A percentile compares a stretch with the other conserved stretches of the same genome.
phyloP scores from a whole-genome alignment of 2,113 vertebrate genomes.

The Ciconia stormi region DNA sequence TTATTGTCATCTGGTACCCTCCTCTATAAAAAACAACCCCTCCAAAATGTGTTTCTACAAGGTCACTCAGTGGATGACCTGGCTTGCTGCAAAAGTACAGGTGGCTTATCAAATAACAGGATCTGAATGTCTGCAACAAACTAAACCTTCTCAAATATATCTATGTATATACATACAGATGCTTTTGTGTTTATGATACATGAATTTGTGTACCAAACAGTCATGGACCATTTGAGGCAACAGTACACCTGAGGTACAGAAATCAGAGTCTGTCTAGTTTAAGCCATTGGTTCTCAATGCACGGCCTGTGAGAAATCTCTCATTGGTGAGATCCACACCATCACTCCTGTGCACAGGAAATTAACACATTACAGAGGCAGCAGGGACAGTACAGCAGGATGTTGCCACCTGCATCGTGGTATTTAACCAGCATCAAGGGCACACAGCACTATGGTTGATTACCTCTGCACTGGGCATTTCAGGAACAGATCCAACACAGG shows the following conservation, averaged over 20 bases:
- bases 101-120: not conserved
- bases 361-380: not conserved
- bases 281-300: not conserved
- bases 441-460: not conserved
- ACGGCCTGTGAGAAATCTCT: not conserved
- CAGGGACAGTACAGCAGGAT: not conserved
- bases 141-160: not conserved
- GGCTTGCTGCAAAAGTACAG: not conserved
- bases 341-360: not conserved
- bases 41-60: not conserved
- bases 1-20: not conserved
- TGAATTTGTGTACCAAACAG: not conserved
- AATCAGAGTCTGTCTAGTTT: not conserved
- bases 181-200: not conserved
- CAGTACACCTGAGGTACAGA: not conserved
- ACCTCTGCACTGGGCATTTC: not conserved
- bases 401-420: not conserved
- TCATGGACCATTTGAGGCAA: not conserved
- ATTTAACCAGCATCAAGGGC: not conserved
- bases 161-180: fast-evolving
- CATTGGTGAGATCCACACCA: not conserved
- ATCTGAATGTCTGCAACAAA: not conserved
- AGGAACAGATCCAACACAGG: not conserved
- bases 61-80: not conserved
- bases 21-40: not conserved